phyloP scores from a whole-genome alignment of 2,888 invertebrate genomes.

The Pseudeuparius sepicola region DNA sequence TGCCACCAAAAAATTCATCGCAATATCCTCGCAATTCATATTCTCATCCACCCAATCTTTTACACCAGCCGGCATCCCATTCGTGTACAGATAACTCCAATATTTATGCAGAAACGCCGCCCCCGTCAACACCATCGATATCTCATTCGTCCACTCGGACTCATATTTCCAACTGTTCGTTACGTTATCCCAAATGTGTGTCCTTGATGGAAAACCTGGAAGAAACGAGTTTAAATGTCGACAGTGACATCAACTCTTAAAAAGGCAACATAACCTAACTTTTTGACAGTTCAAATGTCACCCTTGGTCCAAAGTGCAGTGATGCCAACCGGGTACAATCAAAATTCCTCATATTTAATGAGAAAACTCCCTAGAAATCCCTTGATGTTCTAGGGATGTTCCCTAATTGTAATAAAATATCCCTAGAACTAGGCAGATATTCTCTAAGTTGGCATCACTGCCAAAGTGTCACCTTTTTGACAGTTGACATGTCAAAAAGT shows the following conservation, averaged over 20 bases:
- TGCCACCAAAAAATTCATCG: conserved; percentile 94
- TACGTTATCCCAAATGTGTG: conserved; percentile 87
- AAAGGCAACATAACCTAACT: background rate
- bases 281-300: conserved; percentile 1
- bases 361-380: no score
- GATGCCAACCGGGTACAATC: no score
- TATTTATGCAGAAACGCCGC: conserved; percentile 96
- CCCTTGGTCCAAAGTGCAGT: background rate
- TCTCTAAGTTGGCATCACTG: no score
- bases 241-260: no score
- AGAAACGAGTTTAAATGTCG: conserved; percentile 9
- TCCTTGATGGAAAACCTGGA: conserved; percentile 82
- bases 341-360: no score
- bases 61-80: conserved; percentile 75
- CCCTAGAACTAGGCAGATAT: no score
- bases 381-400: no score
- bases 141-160: conserved; percentile 95
- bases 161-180: conserved; percentile 86
- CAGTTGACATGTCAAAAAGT: no score
- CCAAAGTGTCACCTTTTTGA: no score
- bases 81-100: conserved; percentile 91
- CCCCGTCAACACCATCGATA: conserved; percentile 93
- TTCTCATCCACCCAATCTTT: conserved; percentile 86
- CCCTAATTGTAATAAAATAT: no score
- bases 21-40: conserved; percentile 97